Conservation (phyloP, 2,113 vertebrate genomes). For the Romanogobio albipinnatus region DNA sequence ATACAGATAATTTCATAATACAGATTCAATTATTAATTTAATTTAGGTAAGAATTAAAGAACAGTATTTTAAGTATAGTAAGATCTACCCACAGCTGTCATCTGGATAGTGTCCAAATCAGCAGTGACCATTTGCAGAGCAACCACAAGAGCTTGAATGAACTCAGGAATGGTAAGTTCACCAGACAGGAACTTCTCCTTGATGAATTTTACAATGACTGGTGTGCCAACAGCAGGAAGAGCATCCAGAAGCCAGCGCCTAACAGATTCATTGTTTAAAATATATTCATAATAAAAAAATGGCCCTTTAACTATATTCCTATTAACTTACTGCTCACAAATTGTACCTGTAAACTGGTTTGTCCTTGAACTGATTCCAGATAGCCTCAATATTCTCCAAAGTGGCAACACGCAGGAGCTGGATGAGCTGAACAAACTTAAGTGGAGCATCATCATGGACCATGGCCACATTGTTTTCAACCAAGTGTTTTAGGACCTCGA, state of each 20-base stretch:
- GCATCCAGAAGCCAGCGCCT: conserved; percentile 80
- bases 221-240: conserved; percentile 49
- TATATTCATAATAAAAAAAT: not conserved
- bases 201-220: conserved; percentile 57
- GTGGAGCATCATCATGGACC: too few relatives aligned
- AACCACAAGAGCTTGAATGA: conserved; percentile 28
- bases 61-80: not conserved
- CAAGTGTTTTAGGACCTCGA: too few relatives aligned
- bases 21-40: too few relatives aligned
- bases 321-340: not conserved
- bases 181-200: conserved; percentile 72
- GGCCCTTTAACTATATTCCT: not conserved
- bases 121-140: conserved; percentile 75
- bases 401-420: too few relatives aligned
- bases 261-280: conserved; percentile 10
- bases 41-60: not conserved
- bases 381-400: too few relatives aligned
- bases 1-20: not conserved
- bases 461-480: too few relatives aligned
- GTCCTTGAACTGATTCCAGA: too few relatives aligned
- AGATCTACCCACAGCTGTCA: conserved; percentile 68
- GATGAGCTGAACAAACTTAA: too few relatives aligned
- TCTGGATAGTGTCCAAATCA: conserved; percentile 72
- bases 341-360: conserved; percentile 63
- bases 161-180: conserved; percentile 73